phyloP scores from a whole-genome alignment of 2,797 vertebrate genomes.

The Carapus acus region DNA sequence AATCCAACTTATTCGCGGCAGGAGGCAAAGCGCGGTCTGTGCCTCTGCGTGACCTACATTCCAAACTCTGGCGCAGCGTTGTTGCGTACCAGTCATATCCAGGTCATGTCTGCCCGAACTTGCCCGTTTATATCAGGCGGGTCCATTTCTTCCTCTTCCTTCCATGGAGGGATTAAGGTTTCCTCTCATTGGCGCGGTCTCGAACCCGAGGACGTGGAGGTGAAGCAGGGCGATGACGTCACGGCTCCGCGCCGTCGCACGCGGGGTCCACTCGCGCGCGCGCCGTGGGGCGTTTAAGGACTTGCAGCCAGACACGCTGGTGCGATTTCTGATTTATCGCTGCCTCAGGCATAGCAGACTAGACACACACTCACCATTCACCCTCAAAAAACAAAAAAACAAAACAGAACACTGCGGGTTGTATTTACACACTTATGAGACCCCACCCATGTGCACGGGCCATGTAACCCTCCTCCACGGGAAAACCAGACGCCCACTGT shows the following conservation, averaged over 20 bases:
- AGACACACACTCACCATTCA: conserved; percentile 2
- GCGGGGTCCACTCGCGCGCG: not conserved
- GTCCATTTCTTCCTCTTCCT: no score
- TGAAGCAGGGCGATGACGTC: not conserved
- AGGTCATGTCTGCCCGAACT: conserved; percentile 27
- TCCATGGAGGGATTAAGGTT: no score
- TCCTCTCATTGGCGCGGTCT: not conserved
- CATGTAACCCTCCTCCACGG: not conserved
- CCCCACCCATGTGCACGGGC: not conserved
- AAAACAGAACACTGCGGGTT: not conserved
- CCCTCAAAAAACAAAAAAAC: not conserved
- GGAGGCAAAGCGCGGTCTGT: conserved; percentile 23
- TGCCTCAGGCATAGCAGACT: conserved; percentile 6
- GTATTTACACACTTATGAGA: not conserved
- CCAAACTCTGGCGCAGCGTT: conserved; percentile 29
- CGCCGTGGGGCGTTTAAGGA: conserved; percentile 31
- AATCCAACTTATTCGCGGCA: not conserved
- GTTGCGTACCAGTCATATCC: conserved; percentile 21
- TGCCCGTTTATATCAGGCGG: no score
- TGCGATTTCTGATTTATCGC: conserved; percentile 13
- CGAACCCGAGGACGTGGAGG: not conserved
- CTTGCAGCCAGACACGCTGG: conserved; percentile 13
- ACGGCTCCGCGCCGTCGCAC: not conserved
- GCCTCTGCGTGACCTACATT: conserved; percentile 48
- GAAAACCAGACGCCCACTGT: not conserved